Base-by-base conservation (phyloP, 1,140 invertebrate genomes). In the Galendromus occidentalis region DNA sequence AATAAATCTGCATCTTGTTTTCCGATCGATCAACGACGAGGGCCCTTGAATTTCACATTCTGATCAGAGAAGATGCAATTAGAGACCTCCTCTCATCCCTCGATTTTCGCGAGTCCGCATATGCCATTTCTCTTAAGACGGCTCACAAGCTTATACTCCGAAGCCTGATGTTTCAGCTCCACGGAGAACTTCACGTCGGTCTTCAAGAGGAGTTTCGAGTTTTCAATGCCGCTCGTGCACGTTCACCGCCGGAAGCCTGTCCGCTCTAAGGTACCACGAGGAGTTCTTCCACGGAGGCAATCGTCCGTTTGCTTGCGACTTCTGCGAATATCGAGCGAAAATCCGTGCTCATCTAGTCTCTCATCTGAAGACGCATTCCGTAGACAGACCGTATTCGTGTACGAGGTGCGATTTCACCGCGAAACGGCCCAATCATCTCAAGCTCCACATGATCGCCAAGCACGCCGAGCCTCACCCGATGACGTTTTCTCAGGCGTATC, bases 371-470 rank as follows among this genome's bases (percentile, higher is more conserved):
- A 59, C 51, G 51, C 51, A 59, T 33, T 29, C 51, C 51, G 51
- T 59, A 14, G 51, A 59, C 33, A 25, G 51, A 9, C 51, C 51
- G 12, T 59, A 29, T 33, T 59, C 51, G 25, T 59, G 51, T 59
- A 25, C 51, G 14, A 25, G 33, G 25, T 59, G 51, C 9, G 51
- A 59, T 17, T 59, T 59, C 22, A 59, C 51, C 14, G 51, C 51
- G 20, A 59, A 59, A 59, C 14, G 51, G 22, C 51, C 51, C 12
- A 59, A 59, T 59, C 51, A 59, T 25, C 51, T 59, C 51, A 59
- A 59, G 51, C 25, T 59, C 14, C 51, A 59, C 33, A 17, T 59
- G 51, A 22, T 29, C 2, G 51, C 33, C 25, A 59, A 59, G 51
- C 51, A 59, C 33, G 5, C 51, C 33, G 33, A 39, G 33, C 33